Base-by-base conservation (phyloP, 1,140 invertebrate species). In the Paracyclopina nana region DNA sequence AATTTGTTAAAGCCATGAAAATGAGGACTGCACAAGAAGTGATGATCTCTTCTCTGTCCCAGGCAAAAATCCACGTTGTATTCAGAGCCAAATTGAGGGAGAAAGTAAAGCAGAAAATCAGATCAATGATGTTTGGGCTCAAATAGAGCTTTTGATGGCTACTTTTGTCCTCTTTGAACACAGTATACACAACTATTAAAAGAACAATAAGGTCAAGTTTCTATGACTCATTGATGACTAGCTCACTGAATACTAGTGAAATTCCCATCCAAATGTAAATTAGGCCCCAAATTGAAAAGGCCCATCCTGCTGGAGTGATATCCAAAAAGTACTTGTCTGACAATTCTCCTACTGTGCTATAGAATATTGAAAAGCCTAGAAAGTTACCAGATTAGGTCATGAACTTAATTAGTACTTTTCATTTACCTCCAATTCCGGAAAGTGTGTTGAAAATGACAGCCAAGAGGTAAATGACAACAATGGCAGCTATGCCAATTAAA, bases 261-360 rank as follows among this genome's bases (percentile, higher is more conserved):
- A 30, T 3, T 16, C 25, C 31, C 6, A 55, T 28, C 22, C 26
- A 26, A n/a, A 41, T n/a, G 20, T 55, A 55, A 25, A 55, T 55
- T 22, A 55, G n/a, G 18, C 31, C 46, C 54, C 54, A 55, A 11
- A 55, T 55, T 42, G 29, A 31, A 43, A 55, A 55, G 2, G 54
- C 44, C 16, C 24, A 55, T 18, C 53, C 52, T 6, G 54, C 52
- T 3, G 54, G 54, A 11, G 54, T 55, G 44, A 55, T 51, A 22
- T 43, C 53, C 11, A 28, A 42, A 20, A 41, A 16, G 6, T 51
- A 31, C 14, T 5, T 30, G 29, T 50, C 52, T 6, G 54, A 55
- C 8, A 55, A 27, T 25, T 50, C 45, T 12, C 53, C 54, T 27
- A 52, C 53, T 30, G 54, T n/a, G n/a, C n/a, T 44, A 0, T 20